These are phyloP conservation scores for Matsumyia berberina DNA, from an alignment of 2,888 invertebrate species.

Conservation along the genomic window DNA sequence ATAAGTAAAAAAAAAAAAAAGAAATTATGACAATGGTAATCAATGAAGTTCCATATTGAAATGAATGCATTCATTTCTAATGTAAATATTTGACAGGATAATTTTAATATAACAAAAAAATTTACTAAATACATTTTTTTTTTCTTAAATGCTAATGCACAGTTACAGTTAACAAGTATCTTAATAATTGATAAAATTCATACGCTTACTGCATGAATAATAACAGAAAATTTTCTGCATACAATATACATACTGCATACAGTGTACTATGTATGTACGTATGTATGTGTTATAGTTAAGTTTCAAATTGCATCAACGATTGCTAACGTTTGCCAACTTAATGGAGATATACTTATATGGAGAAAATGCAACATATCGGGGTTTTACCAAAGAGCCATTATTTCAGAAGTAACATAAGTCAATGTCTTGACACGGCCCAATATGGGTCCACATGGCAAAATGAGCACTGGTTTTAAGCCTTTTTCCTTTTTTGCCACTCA, in stretches of 20 bases:
- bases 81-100: constrained; percentile 59
- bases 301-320: too few species aligned
- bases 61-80: constrained; percentile 31
- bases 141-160: constrained; percentile 16
- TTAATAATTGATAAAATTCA: background rate
- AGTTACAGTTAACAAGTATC: constrained; percentile 31
- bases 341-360: too few species aligned
- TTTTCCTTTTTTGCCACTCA: too few species aligned
- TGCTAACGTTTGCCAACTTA: too few species aligned
- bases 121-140: constrained; percentile 1
- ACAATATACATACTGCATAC: background rate
- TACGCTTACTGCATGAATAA: constrained; percentile 19
- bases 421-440: too few species aligned
- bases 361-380: background rate
- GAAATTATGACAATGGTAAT: constrained; percentile 78
- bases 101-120: constrained; percentile 43
- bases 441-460: too few species aligned
- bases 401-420: too few species aligned
- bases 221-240: background rate
- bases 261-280: background rate
- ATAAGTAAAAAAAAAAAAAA: constrained; percentile 13
- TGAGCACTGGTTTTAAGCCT: too few species aligned
- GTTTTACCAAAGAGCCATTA: too few species aligned
- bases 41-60: constrained; percentile 63
- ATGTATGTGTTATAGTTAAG: background rate